Base-by-base conservation (phyloP, 2,888 invertebrate genomes). In the Clunio marinus region DNA sequence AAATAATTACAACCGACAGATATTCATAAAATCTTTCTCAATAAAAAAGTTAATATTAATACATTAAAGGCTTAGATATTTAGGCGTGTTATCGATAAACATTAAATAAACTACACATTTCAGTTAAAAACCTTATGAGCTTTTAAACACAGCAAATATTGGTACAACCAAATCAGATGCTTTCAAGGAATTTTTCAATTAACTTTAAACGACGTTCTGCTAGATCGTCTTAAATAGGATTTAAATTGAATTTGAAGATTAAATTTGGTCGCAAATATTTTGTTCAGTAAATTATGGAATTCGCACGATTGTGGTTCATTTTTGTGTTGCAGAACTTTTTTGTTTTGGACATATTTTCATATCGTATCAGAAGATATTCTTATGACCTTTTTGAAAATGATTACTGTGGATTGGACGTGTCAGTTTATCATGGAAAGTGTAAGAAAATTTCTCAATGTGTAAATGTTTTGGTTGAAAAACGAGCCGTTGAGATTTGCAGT, bases 361-460 rank as follows among this genome's bases (percentile, higher is more conserved):
- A 28, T 46, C 46, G 46, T 0, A 65, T 65, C 2, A 25, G 27
- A 46, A 1, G 46, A 20, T 65, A 65, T 46, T 25, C 45, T 2
- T 4, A 20, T 1, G 63, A 65, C 17, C 13, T 65, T 1, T 20
- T 27, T 24, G 63, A 65, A 46, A 65, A 65, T 28, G 63, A 65
- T 2, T 28, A 10, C 27, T 65, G 63, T 27, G 63, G 63, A 13
- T 28, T 65, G 3, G 27, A 65, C 41, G 8, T 15, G 2, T 3
- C 3, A 13, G 15, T 65, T 15, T 65, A 65, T 17, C 15, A 13
- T 46, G 63, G 63, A 46, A 65, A 65, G 28, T 65, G 63, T 20
- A 65, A 65, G 17, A 65, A 46, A 13, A 10, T 65, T 1, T 27
- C 2, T 10, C 15, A 46, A 15, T 65, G 63, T 27, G n/a, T 27